Evolutionary conservation across 2,113 vertebrate species (phyloP).

Genomic region (Antigone vipio): DNA sequence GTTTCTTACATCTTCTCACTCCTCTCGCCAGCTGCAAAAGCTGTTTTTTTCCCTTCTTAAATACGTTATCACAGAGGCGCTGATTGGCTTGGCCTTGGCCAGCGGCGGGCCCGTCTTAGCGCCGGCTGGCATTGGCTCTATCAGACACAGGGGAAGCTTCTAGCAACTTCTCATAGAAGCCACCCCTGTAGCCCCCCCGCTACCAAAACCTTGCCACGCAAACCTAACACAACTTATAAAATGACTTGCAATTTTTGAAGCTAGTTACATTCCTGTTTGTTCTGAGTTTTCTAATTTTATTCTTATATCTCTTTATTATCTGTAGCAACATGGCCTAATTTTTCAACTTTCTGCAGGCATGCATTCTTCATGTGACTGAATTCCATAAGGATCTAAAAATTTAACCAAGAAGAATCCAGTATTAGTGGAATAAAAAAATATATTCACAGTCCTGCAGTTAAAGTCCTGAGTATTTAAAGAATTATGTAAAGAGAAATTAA

Average conservation of each 20-base stretch:
- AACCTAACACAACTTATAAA: neutral
- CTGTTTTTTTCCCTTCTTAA: too few species aligned
- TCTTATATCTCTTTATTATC: neutral
- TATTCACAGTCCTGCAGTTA: neutral
- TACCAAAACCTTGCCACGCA: too few species aligned
- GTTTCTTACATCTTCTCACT: too few species aligned
- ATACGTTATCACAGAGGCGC: too few species aligned
- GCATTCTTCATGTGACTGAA: neutral
- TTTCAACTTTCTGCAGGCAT: neutral
- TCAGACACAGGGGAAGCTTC: too few species aligned
- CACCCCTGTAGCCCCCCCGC: too few species aligned
- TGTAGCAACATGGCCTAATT: neutral
- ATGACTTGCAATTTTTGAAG: neutral
- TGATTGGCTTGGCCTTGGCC: too few species aligned
- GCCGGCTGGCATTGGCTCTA: too few species aligned
- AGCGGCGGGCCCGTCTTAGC: too few species aligned
- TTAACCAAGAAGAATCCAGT: neutral
- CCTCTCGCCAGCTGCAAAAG: too few species aligned
- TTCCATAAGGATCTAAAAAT: neutral
- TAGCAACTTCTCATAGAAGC: too few species aligned
- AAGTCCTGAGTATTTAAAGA: neutral
- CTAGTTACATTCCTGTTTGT: neutral
- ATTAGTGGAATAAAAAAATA: neutral
- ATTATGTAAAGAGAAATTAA: neutral
- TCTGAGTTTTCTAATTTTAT: neutral